These are phyloP conservation scores for Ceyx melanurus DNA, from an alignment of 2,113 vertebrate species.

Conservation along the genomic window DNA sequence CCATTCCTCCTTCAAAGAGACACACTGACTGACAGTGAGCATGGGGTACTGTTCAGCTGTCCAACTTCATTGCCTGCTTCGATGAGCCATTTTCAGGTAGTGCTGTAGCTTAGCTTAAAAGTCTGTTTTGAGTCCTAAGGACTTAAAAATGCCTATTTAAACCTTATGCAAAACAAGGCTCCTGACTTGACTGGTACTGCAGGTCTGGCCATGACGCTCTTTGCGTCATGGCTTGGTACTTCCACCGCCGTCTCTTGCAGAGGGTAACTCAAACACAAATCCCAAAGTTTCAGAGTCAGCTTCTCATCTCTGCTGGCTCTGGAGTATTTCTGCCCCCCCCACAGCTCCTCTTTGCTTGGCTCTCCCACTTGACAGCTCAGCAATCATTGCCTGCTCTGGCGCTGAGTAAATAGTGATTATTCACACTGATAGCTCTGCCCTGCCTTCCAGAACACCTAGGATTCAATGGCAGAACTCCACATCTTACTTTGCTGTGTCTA, in stretches of 20 bases:
- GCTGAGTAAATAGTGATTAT: background rate
- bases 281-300: conserved; percentile 37
- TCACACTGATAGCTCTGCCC: background rate
- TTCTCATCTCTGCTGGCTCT: background rate
- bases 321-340: background rate
- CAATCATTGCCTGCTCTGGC: background rate
- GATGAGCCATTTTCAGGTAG: background rate
- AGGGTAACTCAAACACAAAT: background rate
- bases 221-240: background rate
- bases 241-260: background rate
- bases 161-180: background rate
- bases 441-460: background rate
- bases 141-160: background rate
- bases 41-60: background rate
- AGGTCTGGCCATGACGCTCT: background rate
- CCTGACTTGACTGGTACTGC: background rate
- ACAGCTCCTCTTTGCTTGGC: background rate
- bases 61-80: background rate
- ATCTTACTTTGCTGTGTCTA: rapidly evolving
- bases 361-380: background rate
- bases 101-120: background rate
- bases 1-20: background rate
- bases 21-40: rapidly evolving
- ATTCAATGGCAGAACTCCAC: background rate
- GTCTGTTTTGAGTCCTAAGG: background rate